Conservation (phyloP, 2,797 vertebrate genomes). For the Cyclopterus lumpus region DNA sequence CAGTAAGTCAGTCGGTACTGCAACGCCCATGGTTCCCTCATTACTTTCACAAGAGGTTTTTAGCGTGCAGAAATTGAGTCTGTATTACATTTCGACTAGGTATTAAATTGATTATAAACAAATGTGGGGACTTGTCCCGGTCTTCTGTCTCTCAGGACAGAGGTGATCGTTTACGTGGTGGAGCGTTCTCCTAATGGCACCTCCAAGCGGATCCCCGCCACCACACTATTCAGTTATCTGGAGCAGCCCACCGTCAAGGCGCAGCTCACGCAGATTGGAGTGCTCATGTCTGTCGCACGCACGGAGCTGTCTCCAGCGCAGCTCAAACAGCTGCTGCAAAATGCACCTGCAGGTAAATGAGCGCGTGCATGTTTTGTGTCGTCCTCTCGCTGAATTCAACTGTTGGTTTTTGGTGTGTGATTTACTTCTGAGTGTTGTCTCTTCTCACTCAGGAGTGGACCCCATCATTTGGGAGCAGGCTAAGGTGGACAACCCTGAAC, state of each 20-base stretch:
- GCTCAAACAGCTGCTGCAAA: conserved; percentile 94
- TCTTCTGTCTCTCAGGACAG: conserved; percentile 83
- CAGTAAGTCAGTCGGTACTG: conserved; percentile 83
- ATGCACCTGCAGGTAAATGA: conserved; percentile 90
- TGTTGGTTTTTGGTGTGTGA: background rate
- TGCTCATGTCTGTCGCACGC: conserved; percentile 89
- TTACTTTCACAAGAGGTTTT: background rate
- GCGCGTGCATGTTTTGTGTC: background rate
- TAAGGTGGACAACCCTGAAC: conserved; percentile 98
- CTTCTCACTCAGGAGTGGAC: conserved; percentile 89
- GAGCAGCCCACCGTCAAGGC: conserved; percentile 92
- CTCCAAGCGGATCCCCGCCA: conserved; percentile 92
- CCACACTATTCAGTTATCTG: conserved; percentile 87
- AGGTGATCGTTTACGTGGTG: conserved; percentile 94
- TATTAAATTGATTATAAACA: background rate
- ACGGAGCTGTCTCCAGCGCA: conserved; percentile 93
- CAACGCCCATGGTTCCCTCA: background rate
- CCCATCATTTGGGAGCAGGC: conserved; percentile 99
- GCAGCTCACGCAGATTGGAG: conserved; percentile 91
- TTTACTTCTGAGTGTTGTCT: background rate
- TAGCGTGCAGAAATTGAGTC: background rate
- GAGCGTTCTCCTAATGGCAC: conserved; percentile 96
- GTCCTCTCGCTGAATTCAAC: background rate
- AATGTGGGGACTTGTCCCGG: background rate
- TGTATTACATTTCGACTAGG: no score